Base-by-base conservation (phyloP, 2,888 invertebrate genomes). In the Rotaria socialis region DNA sequence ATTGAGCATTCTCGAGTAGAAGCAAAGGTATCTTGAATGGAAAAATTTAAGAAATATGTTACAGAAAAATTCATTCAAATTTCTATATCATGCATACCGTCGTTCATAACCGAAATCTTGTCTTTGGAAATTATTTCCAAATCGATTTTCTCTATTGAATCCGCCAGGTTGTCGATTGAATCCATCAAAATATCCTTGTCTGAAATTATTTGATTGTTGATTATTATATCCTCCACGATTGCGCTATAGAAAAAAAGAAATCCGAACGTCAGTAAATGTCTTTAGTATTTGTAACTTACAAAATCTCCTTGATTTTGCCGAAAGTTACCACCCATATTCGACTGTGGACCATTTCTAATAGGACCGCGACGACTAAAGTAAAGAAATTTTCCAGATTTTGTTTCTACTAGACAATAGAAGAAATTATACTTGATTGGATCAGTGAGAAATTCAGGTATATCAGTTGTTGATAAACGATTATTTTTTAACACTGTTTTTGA, bases 401-500 rank as follows among this genome's bases (percentile, higher is more conserved):
- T 35, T 1, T 35, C 35, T 35, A 35, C 2, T 35, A 35, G 35
- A 35, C 35, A 35, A 35, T 35, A 35, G 35, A 16, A 67, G 35
- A 35, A 0, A 35, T 67, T 5, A 5, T 67, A 67, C 67, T 67
- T 67, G 35, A 80, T 80, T 24, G 75, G 75, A 11, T 80, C 75
- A 47, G n/a, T 80, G 14, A 80, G 16, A 80, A 43, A 80, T 80
- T 43, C 75, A 8, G 75, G 75, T 24, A 80, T 47, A 80, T 80
- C 75, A 10, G n/a, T n/a, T 22, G 41, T 41, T 47, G 43, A 47
- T 47, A 80, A 16, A 80, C 75, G 75, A 24, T 80, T 41, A 47
- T 80, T 80, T 14, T 41, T 47, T 43, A 80, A 43, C 22, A 80
- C 47, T 19, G n/a, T 43, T 80, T 80, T 80, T 1, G 75, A 80